Evolutionary conservation across 1,140 invertebrate genomes (phyloP).

Genomic region (Epicauta chinensis): DNA sequence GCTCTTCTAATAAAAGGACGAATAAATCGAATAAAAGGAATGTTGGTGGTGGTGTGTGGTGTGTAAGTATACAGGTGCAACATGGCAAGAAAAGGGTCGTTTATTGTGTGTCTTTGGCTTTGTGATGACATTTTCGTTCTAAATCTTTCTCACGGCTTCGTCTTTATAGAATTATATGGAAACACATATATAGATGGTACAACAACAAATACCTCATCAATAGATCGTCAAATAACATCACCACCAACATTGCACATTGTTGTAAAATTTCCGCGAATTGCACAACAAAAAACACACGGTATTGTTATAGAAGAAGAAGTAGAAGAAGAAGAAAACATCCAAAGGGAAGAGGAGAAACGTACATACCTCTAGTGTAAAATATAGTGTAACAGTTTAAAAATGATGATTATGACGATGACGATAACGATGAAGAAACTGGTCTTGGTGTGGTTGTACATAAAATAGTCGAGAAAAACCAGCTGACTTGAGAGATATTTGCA

Average conservation of each 20-base stretch:
- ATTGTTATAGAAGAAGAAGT: too few species aligned
- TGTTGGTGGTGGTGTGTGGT: too few species aligned
- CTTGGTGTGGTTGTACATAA: neutral
- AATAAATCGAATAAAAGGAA: too few species aligned
- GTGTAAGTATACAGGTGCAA: too few species aligned
- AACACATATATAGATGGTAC: too few species aligned
- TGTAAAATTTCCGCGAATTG: constrained; percentile 9
- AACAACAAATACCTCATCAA: neutral
- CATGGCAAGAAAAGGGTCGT: too few species aligned
- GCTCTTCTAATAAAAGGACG: too few species aligned
- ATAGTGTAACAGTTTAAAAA: neutral
- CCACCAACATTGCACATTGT: constrained; percentile 3
- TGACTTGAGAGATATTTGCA: constrained; percentile 10
- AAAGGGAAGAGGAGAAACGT: neutral
- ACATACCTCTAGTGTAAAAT: neutral
- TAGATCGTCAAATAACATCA: neutral
- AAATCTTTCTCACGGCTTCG: constrained; percentile 10
- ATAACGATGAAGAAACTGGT: neutral
- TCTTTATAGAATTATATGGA: neutral
- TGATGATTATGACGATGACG: neutral
- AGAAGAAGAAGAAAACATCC: too few species aligned
- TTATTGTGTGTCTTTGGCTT: neutral
- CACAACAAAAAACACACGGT: neutral
- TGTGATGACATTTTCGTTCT: constrained; percentile 6
- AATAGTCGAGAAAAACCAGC: neutral